phyloP scores from a whole-genome alignment of 2,113 vertebrate genomes.

The Sclerurus mexicanus region DNA sequence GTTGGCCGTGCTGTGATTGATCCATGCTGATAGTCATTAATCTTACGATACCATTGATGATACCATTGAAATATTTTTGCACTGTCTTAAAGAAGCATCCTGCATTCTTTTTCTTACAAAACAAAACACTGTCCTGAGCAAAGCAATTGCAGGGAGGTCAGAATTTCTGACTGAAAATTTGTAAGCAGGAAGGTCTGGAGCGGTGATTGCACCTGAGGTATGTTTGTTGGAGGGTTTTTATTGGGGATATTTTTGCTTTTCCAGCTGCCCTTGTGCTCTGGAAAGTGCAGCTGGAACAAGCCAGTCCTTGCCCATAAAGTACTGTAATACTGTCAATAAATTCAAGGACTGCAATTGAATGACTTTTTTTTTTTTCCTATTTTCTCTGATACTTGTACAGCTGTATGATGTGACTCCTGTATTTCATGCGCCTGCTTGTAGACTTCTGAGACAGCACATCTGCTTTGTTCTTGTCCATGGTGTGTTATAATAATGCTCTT shows the following conservation, averaged over 20 bases:
- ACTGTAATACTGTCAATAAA: slow-evolving; percentile 59
- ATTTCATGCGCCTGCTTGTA: slow-evolving; percentile 53
- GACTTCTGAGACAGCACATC: slow-evolving; percentile 40
- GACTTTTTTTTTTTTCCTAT: slow-evolving; percentile 23
- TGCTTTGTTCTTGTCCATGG: slow-evolving; percentile 32
- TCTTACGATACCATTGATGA: not conserved
- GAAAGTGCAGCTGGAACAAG: slow-evolving; percentile 29
- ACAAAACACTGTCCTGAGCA: slow-evolving; percentile 26
- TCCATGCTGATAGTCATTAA: not conserved
- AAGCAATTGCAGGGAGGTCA: slow-evolving; percentile 28
- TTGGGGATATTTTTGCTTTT: slow-evolving; percentile 52
- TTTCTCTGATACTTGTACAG: slow-evolving; percentile 57
- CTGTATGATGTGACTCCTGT: slow-evolving; percentile 42
- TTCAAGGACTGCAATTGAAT: slow-evolving; percentile 40
- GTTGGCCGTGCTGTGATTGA: not conserved
- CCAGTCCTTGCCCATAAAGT: slow-evolving; percentile 40
- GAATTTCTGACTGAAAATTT: slow-evolving; percentile 21
- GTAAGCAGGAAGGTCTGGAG: not conserved
- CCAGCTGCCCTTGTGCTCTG: slow-evolving; percentile 36
- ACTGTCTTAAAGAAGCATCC: slow-evolving; percentile 47
- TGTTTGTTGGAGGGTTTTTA: not conserved
- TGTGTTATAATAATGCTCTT: slow-evolving; percentile 5
- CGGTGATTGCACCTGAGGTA: not conserved
- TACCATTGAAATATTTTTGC: slow-evolving; percentile 49
- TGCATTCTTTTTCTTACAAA: slow-evolving; percentile 43